Base-by-base conservation (phyloP, 2,797 vertebrate genomes). In the Phrynocephalus forsythii region DNA sequence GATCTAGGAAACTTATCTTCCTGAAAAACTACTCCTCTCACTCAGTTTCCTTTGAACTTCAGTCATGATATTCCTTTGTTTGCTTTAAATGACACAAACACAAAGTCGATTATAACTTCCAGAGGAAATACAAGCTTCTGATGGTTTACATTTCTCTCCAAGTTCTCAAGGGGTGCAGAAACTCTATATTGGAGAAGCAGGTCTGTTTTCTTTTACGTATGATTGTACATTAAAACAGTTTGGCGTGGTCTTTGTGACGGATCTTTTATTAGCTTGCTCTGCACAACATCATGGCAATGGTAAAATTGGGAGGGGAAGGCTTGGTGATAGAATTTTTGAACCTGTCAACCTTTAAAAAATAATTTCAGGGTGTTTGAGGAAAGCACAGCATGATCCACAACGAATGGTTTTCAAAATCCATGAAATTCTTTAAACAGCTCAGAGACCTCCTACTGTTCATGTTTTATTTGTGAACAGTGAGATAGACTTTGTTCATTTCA, bases 391-490 rank as follows among this genome's bases (percentile, higher is more conserved):
- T 66, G 76, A 94, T 88, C 84, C 78, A 73, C 30, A 82, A 75
- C 84, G 30, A 93, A 93, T 30, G 60, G 71, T 33, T 95, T 94
- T 90, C 91, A 90, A 92, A 93, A 76, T 85, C 90, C 87, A 52
- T 79, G 89, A 92, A 93, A 83, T 90, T 94, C 85, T 93, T 93
- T 88, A 92, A 93, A 94, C 91, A 92, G 68, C 79, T 92, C 88
- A 79, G 91, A 93, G 86, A 92, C 73, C 63, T 87, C 90, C 90
- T 85, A 84, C 84, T 84, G 88, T 82, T 93, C 48, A 33, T 90
- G 26, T 83, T 94, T 91, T 86, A 92, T 93, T 93, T 93, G 88
- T 93, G 89, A 94, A 84, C 38, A 88, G 38, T 60, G 81, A 91
- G 56, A 90, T 48, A 92, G 82, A 82, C 84, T 94, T 79, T 0